phyloP scores from a whole-genome alignment of 2,113 vertebrate species.

The Gorsachius goisagi region DNA sequence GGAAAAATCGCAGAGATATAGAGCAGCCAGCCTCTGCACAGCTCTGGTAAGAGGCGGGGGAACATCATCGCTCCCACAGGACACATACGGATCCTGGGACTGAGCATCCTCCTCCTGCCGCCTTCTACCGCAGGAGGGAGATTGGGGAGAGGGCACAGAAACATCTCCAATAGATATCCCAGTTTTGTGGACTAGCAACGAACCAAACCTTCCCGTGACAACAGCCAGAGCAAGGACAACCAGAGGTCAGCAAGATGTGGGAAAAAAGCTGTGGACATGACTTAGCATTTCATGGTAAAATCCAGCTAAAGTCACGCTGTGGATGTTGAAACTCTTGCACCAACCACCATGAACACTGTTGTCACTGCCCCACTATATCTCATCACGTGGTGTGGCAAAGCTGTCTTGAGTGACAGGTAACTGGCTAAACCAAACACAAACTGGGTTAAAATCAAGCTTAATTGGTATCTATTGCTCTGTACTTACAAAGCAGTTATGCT shows the following conservation, averaged over 20 bases:
- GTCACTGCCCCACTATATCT: not conserved
- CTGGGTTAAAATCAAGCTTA: not conserved
- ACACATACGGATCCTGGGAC: accelerated
- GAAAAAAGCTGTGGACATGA: not conserved
- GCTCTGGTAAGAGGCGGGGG: not conserved
- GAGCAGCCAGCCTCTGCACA: not conserved
- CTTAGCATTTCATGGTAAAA: not conserved
- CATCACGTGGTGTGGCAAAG: not conserved
- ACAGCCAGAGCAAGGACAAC: not conserved
- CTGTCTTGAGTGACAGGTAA: not conserved
- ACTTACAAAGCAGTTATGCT: not conserved
- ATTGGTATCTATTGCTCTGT: not conserved
- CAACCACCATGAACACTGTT: not conserved
- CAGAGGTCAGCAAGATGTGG: accelerated
- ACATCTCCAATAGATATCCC: not conserved
- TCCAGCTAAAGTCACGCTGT: accelerated
- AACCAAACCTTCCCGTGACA: not conserved
- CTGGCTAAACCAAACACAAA: not conserved
- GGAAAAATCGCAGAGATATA: not conserved
- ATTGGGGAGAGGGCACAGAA: not conserved
- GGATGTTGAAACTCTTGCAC: not conserved
- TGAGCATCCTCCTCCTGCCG: not conserved
- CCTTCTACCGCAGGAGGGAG: not conserved
- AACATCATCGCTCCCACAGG: not conserved
- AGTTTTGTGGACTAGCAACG: not conserved